Conservation (phyloP, 2,888 invertebrate genomes). For the Cataglyphis cursor region DNA sequence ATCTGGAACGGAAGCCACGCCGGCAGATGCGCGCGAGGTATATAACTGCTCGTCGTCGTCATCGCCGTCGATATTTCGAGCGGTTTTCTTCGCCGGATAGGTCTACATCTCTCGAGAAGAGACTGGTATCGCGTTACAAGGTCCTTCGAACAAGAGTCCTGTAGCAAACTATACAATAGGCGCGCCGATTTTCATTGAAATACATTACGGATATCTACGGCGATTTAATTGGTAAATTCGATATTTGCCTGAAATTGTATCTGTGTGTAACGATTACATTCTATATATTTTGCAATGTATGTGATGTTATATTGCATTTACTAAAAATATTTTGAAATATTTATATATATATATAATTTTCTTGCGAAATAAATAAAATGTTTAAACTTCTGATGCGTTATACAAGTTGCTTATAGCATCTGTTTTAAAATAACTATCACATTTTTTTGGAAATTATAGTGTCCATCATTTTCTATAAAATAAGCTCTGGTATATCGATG, state of each 20-base stretch:
- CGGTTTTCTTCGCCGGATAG: conserved; percentile 32
- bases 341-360: not conserved
- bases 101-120: conserved; percentile 42
- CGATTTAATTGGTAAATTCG: not conserved
- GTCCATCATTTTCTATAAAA: not conserved
- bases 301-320: not conserved
- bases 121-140: conserved; percentile 40
- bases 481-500: not conserved
- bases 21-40: conserved; percentile 72
- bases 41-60: conserved; percentile 34
- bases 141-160: conserved; percentile 26
- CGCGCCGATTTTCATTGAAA: conserved; percentile 36
- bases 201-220: not conserved
- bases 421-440: not conserved
- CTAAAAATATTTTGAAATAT: not conserved
- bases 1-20: conserved; percentile 81
- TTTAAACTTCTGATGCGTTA: not conserved
- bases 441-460: not conserved
- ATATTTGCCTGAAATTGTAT: not conserved
- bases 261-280: not conserved
- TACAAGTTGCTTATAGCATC: not conserved
- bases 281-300: not conserved
- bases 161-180: conserved; percentile 6
- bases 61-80: conserved; percentile 45
- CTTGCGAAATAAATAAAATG: not conserved